phyloP scores from a whole-genome alignment of 1,140 invertebrate genomes.

The Saccostrea cuccullata region DNA sequence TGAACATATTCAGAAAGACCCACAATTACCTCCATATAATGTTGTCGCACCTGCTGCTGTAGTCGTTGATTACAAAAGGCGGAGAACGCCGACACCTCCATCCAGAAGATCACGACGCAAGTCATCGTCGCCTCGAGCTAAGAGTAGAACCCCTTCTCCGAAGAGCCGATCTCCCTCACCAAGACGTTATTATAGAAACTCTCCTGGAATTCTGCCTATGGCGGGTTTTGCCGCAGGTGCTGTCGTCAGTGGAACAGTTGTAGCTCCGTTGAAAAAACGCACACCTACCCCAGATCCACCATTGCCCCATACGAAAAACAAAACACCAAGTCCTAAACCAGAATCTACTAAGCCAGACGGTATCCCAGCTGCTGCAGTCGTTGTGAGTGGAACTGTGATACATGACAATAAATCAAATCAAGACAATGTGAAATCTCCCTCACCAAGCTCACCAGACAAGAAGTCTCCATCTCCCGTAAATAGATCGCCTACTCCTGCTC shows the following conservation, averaged over 20 bases:
- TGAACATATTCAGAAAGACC: background rate
- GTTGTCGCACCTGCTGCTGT: background rate
- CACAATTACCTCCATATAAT: background rate
- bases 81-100: background rate
- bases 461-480: background rate
- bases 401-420: background rate
- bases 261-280: background rate
- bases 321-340: constrained; percentile 19
- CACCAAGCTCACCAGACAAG: background rate
- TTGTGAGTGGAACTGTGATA: background rate
- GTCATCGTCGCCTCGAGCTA: background rate
- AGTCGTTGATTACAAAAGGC: background rate
- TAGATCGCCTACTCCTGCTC: background rate
- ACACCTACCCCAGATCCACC: constrained; percentile 1
- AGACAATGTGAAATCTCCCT: background rate
- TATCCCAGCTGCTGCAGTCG: background rate
- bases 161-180: background rate
- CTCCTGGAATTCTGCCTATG: background rate
- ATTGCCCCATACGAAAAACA: background rate
- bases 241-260: constrained; percentile 9
- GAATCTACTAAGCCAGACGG: background rate
- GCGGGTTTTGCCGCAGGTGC: constrained; percentile 2
- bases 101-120: background rate
- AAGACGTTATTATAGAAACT: background rate
- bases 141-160: background rate